These are phyloP conservation scores for Drosophila pruinosa DNA, from an alignment of 1,140 invertebrate genomes.

Conservation along the genomic window DNA sequence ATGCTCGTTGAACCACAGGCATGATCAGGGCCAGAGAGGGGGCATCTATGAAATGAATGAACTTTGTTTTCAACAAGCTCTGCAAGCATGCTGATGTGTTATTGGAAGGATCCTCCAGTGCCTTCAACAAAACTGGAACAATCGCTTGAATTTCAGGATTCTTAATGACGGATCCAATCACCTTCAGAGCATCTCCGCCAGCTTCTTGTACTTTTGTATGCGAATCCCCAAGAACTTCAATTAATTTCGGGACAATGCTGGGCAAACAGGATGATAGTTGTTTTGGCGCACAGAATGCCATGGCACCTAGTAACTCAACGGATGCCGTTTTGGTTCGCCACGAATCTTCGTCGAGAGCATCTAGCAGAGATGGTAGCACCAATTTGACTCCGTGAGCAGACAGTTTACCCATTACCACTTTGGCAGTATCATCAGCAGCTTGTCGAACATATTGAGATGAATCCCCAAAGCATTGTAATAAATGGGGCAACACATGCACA, in stretches of 20 bases:
- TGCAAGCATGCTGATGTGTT: constrained; percentile 96
- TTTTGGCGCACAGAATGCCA: constrained; percentile 99
- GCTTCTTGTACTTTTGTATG: constrained; percentile 99
- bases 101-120: constrained; percentile 97
- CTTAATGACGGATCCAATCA: constrained; percentile 98
- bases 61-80: constrained; percentile 97
- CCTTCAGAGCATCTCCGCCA: constrained; percentile 95
- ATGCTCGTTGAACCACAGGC: constrained; percentile 98
- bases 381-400: constrained; percentile 98
- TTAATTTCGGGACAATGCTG: constrained; percentile 98
- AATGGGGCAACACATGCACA: constrained; percentile 96
- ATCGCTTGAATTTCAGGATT: constrained; percentile 99
- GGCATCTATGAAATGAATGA: constrained; percentile 99
- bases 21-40: constrained; percentile 99
- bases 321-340: constrained; percentile 99
- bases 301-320: constrained; percentile 97
- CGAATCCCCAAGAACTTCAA: constrained; percentile 98
- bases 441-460: constrained; percentile 94
- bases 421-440: constrained; percentile 97
- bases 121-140: constrained; percentile 94
- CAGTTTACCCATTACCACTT: constrained; percentile 98
- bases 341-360: constrained; percentile 97
- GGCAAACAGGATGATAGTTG: constrained; percentile 98
- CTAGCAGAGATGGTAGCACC: constrained; percentile 94
- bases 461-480: constrained; percentile 98